A percentile compares a stretch with the other conserved stretches of the same genome.
Conservation (phyloP, 2,888 invertebrate genomes). For the Clepsis dumicolana region DNA sequence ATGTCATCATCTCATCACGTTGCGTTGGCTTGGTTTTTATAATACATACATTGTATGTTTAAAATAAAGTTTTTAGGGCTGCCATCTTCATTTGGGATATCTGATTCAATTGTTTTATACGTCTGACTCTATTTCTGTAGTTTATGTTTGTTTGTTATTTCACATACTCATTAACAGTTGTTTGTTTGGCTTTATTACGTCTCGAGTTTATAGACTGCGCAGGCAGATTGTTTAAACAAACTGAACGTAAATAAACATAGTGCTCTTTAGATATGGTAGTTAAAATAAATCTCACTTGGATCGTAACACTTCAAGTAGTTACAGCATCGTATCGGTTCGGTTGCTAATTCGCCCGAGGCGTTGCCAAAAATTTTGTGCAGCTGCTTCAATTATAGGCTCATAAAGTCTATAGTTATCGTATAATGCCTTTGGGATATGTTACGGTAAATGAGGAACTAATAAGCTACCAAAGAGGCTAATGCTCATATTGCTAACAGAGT, state of each 20-base stretch:
- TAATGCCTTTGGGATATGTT: slow-evolving; percentile 9
- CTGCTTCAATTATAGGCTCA: slow-evolving; percentile 11
- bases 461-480: neutral
- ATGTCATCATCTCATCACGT: neutral
- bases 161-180: neutral
- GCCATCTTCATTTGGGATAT: neutral
- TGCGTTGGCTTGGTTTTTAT: neutral
- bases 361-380: slow-evolving; percentile 32
- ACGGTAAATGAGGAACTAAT: slow-evolving; percentile 7
- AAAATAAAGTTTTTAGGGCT: neutral
- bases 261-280: slow-evolving; percentile 20
- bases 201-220: slow-evolving; percentile 34
- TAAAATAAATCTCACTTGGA: slow-evolving; percentile 19
- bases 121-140: neutral
- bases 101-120: slow-evolving; percentile 5
- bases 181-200: slow-evolving; percentile 33
- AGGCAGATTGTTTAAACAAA: slow-evolving; percentile 36
- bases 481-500: neutral
- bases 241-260: slow-evolving; percentile 34
- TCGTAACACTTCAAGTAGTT: slow-evolving; percentile 6
- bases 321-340: slow-evolving; percentile 6
- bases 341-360: slow-evolving; percentile 20
- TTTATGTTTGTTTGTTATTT: slow-evolving; percentile 4
- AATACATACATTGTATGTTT: neutral
- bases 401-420: slow-evolving; percentile 25